Base-by-base conservation (phyloP, 1,140 invertebrate species). In the Varroa destructor region DNA sequence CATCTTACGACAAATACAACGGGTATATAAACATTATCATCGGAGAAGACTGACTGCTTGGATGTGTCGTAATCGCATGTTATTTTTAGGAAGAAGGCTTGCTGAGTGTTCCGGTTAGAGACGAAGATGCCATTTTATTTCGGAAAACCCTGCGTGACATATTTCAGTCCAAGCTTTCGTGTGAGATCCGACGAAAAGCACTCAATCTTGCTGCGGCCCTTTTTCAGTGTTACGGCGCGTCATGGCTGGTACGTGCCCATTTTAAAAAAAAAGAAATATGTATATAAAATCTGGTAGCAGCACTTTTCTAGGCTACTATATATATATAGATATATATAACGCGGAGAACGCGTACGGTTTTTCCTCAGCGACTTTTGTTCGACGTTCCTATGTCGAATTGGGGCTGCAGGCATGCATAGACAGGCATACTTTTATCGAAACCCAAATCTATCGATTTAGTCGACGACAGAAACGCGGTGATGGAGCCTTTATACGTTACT, bases 161-260 rank as follows among this genome's bases (percentile, higher is more conserved):
- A 2, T 67, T 67, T 37, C 61, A 67, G 46, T 67, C 61, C 14
- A 40, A 40, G 46, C 61, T 67, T 1, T 67, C 61, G 1, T 43
- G 40, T 12, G 61, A 67, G 12, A 43, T 67, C 14, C 61, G 61
- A 40, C 61, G 61, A 2, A 67, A 46, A 14, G 12, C 61, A 5
- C 61, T 67, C 1, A 25, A 67, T 67, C 37, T 67, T 3, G 46
- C 40, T 46, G 61, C 61, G 12, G 61, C 61, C 40, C 36, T 67
- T 2, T 67, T 67, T 37, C 40, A 67, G 37, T 67, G 61, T 37
- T 67, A 43, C 37, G 61, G 61, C 10, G 61, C 40, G 12, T 25
- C 12, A 2, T 67, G 61, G 61, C 46, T 67, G 61, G 61, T 67
- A 40, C 12, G 37, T 37, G 40, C 36, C 57, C 4, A 42, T 4